A percentile compares a stretch with the other conserved stretches of the same genome.
phyloP scores from a whole-genome alignment of 2,797 vertebrate genomes.

The Dermochelys coriacea region DNA sequence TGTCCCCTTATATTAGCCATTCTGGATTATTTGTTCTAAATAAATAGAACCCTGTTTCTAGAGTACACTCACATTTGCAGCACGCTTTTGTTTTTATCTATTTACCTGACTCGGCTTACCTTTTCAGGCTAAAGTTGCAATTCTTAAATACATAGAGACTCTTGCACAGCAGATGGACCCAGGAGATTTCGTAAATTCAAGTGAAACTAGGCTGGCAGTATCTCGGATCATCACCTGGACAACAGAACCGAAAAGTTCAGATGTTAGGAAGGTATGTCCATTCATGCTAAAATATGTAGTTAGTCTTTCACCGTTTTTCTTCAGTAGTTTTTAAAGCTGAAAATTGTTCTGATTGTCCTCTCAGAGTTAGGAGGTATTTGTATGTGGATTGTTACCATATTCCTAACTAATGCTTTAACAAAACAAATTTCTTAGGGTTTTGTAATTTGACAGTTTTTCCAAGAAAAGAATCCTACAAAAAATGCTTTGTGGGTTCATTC shows the following conservation, averaged over 20 bases:
- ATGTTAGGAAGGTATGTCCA: constrained; percentile 91
- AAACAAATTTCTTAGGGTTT: background rate
- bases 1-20: background rate
- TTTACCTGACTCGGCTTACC: constrained; percentile 43
- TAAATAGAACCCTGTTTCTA: background rate
- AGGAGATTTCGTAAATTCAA: constrained; percentile 96
- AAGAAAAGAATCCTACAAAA: too few species aligned
- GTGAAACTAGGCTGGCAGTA: constrained; percentile 95
- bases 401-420: background rate
- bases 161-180: constrained; percentile 96
- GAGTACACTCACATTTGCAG: background rate
- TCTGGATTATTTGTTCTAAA: background rate
- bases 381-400: background rate
- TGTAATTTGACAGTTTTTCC: background rate
- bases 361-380: background rate
- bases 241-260: constrained; percentile 97
- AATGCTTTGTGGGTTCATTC: background rate
- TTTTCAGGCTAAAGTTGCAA: constrained; percentile 95
- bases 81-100: background rate
- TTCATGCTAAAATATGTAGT: background rate
- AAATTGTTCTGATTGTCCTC: background rate
- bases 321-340: background rate
- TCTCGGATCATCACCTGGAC: constrained; percentile 98
- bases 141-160: constrained; percentile 97
- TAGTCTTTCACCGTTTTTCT: background rate